Percentiles rank a stretch among this genome's conserved stretches.
Evolutionary conservation across 1,140 invertebrate species (phyloP).

Genomic region (Drosophila fuyamai): DNA sequence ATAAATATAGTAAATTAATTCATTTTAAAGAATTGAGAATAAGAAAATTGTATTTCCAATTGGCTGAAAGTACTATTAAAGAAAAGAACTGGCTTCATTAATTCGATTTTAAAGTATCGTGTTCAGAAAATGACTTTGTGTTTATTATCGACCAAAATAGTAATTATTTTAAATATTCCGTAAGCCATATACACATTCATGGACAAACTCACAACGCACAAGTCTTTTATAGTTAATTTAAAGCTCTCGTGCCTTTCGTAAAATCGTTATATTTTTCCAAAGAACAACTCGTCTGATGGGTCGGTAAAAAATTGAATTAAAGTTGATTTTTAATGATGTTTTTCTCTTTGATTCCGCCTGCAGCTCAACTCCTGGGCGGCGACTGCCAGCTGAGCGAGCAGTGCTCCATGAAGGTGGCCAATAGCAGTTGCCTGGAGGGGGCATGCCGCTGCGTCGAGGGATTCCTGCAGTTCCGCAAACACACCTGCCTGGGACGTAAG

Average conservation of each 20-base stretch:
- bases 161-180: no score
- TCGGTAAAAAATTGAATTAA: constrained; percentile 1
- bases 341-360: background rate
- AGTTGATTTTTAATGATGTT: constrained; percentile 14
- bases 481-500: constrained; percentile 95
- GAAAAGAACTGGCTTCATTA: no score
- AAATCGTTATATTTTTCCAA: constrained; percentile 3
- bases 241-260: background rate
- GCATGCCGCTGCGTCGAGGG: constrained; percentile 92
- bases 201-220: background rate
- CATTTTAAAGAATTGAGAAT: no score
- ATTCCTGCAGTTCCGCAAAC: constrained; percentile 92
- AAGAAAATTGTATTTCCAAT: no score
- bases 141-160: no score
- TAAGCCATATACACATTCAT: background rate
- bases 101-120: no score
- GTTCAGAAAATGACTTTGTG: no score
- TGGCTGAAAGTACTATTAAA: no score
- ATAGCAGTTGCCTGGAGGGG: constrained; percentile 90
- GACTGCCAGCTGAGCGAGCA: constrained; percentile 90
- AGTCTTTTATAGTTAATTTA: constrained; percentile 5
- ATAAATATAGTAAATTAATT: no score
- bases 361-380: constrained; percentile 91
- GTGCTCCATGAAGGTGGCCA: constrained; percentile 92
- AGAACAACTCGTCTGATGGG: constrained; percentile 5